Base-by-base conservation (phyloP, 23 tunicate genomes). In the Oikopleura dioica region DNA sequence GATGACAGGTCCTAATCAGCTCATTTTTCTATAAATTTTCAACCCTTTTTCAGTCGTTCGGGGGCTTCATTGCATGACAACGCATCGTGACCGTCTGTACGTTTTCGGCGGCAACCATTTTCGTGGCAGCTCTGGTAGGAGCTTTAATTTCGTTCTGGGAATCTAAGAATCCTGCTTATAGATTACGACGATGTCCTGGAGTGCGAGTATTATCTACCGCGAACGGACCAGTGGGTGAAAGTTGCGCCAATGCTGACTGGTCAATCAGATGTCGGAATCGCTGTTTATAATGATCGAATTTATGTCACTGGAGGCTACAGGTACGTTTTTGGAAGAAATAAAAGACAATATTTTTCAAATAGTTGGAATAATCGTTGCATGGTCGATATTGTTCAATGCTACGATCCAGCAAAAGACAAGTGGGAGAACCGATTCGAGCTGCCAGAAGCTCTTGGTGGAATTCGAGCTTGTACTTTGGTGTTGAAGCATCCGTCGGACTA, bases 351-450 rank as follows among this genome's bases (percentile, higher is more conserved):
- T 68, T n/a, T n/a, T n/a, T n/a, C n/a, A n/a, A n/a, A n/a, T n/a
- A n/a, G n/a, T 1, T 89, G 96, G 96, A 89, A 89, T 80, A 89
- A 89, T 79, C 86, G 96, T 0, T 89, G 96, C 86, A 89, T 89
- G 96, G 96, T 89, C 26, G 96, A 89, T 76, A 89, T 84, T 44
- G 96, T 89, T 24, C 96, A 89, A 59, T 84, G 96, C 76, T 89
- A 89, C 75, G 89, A 89, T 79, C 96, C 96, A 0, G 82, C 59
- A 1, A 36, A 68, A 21, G 86, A 89, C 78, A 58, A 77, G 58
- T 89, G 96, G 96, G 75, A 69, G 36, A 89, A 89, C 38, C 84
- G 89, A 30, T 89, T 89, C 77, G 77, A 82, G 26, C 76, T 89
- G 9, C 96, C 96, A 1, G 96, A 89, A 2, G 96, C 96, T 0